Conservation (phyloP, 1,140 invertebrate species). For the Archivesica marissinica region DNA sequence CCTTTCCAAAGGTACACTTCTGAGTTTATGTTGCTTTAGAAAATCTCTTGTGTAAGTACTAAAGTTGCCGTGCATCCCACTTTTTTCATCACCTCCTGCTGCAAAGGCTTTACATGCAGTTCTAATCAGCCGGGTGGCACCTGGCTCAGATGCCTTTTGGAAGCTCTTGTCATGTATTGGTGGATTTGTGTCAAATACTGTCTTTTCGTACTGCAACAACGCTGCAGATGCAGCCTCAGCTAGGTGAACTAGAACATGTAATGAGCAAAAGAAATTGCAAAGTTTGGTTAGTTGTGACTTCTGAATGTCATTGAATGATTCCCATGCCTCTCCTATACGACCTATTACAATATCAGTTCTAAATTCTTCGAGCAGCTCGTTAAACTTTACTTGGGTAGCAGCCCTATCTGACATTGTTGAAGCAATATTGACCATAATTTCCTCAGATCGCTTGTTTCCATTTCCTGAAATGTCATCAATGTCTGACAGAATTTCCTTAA, state of each 20-base stretch:
- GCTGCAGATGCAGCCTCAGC: conserved; percentile 9
- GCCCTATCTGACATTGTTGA: conserved; percentile 50
- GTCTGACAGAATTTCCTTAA: conserved; percentile 43
- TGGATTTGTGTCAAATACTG: conserved; percentile 24
- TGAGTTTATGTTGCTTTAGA: conserved; percentile 18
- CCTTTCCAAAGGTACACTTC: conserved; percentile 33
- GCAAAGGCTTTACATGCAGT: conserved; percentile 54
- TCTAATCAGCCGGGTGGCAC: conserved; percentile 33
- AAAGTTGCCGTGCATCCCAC: conserved; percentile 20
- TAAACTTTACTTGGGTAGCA: conserved; percentile 51
- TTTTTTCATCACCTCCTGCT: conserved; percentile 62
- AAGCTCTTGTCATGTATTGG: conserved; percentile 19
- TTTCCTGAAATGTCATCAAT: conserved; percentile 23
- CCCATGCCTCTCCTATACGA: conserved; percentile 14
- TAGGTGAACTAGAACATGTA: conserved; percentile 49
- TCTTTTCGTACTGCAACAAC: conserved; percentile 20
- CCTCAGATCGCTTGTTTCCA: not conserved
- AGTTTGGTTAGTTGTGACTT: conserved; percentile 23
- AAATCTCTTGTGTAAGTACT: not conserved
- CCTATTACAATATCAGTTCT: conserved; percentile 37
- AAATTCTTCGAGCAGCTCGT: conserved; percentile 40
- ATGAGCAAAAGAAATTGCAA: conserved; percentile 26
- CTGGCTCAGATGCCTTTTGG: conserved; percentile 21
- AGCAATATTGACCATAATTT: conserved; percentile 32
- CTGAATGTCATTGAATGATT: conserved; percentile 8